A percentile compares a stretch with the other conserved stretches of the same genome.
These are phyloP conservation scores for Euleptes europaea DNA, from an alignment of 2,113 vertebrate species.

Conservation along the genomic window DNA sequence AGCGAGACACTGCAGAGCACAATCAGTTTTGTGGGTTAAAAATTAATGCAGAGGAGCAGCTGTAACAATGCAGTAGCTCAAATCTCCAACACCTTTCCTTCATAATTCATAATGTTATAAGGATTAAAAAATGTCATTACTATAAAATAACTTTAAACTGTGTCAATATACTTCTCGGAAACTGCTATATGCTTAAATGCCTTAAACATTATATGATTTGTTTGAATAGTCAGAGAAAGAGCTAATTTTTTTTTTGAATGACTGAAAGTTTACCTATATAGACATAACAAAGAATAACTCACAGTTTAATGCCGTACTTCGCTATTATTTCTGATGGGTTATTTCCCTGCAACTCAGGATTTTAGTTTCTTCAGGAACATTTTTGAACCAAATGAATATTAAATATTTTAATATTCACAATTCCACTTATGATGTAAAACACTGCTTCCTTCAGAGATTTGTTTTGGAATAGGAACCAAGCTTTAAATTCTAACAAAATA, in stretches of 20 bases:
- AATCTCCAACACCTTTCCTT: neutral
- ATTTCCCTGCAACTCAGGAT: neutral
- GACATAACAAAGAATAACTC: neutral
- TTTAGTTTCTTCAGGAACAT: neutral
- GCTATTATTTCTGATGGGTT: neutral
- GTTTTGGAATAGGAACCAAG: conserved; percentile 54
- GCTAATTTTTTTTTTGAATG: neutral
- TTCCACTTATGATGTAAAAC: conserved; percentile 48
- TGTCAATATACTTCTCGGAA: neutral
- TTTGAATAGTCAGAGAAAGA: neutral
- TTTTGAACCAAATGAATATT: conserved; percentile 25
- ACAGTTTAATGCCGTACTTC: neutral
- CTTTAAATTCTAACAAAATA: conserved; percentile 62
- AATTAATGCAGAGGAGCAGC: neutral
- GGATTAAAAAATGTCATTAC: neutral
- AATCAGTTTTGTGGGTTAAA: neutral
- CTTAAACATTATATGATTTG: neutral
- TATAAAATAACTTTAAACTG: neutral
- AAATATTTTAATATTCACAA: conserved; percentile 48
- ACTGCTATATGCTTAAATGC: neutral
- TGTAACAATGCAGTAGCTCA: neutral
- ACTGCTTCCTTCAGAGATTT: conserved; percentile 45
- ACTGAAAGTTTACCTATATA: neutral
- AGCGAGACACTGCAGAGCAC: too few species aligned
- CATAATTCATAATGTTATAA: conserved; percentile 7